Percentiles rank a stretch among this genome's conserved stretches.
Evolutionary conservation across 2,888 invertebrate species (phyloP).

Genomic region (Eristalinus sepulchralis): DNA sequence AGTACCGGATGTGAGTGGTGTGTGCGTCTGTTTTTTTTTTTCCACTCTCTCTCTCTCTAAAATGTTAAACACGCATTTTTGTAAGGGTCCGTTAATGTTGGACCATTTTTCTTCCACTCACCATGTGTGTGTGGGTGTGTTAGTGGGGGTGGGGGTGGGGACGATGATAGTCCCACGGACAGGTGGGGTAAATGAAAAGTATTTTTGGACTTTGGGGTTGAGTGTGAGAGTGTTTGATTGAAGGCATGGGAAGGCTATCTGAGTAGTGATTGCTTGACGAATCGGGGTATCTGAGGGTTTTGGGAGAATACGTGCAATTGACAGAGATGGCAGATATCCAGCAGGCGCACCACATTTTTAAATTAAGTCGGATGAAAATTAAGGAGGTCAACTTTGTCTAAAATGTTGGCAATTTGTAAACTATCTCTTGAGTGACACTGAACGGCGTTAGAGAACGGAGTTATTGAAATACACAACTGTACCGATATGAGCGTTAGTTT

Average conservation of each 20-base stretch:
- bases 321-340: not conserved
- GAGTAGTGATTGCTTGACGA: not conserved
- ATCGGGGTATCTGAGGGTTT: not conserved
- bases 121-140: constrained; percentile 1
- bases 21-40: constrained; percentile 35
- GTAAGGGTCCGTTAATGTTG: constrained; percentile 34
- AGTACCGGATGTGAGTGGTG: constrained; percentile 37
- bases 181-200: not conserved
- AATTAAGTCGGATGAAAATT: not conserved
- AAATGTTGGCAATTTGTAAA: too few species aligned
- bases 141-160: not conserved
- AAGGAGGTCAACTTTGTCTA: not conserved
- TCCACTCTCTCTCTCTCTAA: too few species aligned
- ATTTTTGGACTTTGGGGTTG: not conserved
- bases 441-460: too few species aligned
- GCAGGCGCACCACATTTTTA: not conserved
- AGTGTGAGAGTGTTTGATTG: not conserved
- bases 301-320: not conserved
- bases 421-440: too few species aligned
- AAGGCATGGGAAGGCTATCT: not conserved
- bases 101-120: constrained; percentile 51
- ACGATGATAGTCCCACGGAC: not conserved
- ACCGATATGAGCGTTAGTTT: too few species aligned
- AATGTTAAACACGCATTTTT: constrained; percentile 45
- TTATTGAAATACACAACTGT: too few species aligned